Base-by-base conservation (phyloP, 1,140 invertebrate species). In the Trichogramma pretiosum region DNA sequence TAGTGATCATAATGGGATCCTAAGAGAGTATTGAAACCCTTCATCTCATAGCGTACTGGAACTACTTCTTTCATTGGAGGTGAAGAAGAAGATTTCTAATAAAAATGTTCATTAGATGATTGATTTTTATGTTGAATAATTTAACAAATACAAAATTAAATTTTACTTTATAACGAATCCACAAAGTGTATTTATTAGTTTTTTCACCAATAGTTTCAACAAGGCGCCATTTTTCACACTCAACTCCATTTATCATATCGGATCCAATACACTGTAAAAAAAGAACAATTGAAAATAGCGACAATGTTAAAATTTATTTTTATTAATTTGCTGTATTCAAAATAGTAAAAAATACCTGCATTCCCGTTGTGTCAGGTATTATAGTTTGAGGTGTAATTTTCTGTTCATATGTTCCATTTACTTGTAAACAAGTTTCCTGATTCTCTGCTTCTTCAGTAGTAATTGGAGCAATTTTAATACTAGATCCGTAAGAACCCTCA, bases 1-100 rank as follows among this genome's bases (percentile, higher is more conserved):
- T 98, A 98, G 70, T 94, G 91, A 71, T 98, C 93, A 61, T 89
- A 97, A 70, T 98, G 93, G 7, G 92, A 96, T 1, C 92, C 92
- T 1, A 97, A 72, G 1, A 98, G 73, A 0, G 82, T 82, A 63
- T 98, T 94, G 65, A 83, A 97, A 13, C 93, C 93, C 59, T 79
- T 81, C 92, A 96, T 96, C 69, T 93, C 87, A 69, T 94, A 96
- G 40, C 83, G 81, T 18, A 87, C 72, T 11, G 87, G 85, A 52
- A 80, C 73, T 21, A 76, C 67, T 60, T 72, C 70, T 34, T 72
- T 72, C 3, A 62, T 48, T 22, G 49, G 47, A 7, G 68, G 67
- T 54, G 63, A 53, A 41, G 59, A 53, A 14, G 59, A 50, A 21
- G 62, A 64, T 56, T 67, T 65, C 64, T 68, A 55, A 36, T 30